Base-by-base conservation (phyloP, 2,113 vertebrate species). In the Cebus imitator region DNA sequence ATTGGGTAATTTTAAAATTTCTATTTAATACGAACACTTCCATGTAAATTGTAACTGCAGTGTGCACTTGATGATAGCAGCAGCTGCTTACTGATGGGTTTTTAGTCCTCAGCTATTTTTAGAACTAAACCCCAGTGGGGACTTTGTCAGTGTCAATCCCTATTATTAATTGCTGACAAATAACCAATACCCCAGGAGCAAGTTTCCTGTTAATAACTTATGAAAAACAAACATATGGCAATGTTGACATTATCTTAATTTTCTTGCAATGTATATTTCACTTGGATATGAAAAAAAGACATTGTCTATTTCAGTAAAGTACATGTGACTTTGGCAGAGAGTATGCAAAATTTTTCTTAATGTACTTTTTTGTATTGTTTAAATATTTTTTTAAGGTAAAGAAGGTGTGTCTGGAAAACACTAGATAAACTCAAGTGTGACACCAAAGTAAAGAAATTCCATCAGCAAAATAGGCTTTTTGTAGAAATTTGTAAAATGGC, bases 81-180 rank as follows among this genome's bases (percentile, higher is more conserved):
- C 64, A 92, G 61, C 87, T 92, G 75, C 27, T 89, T 78, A 11
- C 7, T 35, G 76, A 57, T 57, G 9, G 40, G 4, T 73, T 86
- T 32, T 86, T 17, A n/a, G 66, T 93, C 23, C 30, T 57, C 35
- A 68, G 87, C 20, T 87, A 75, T 64, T 64, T 37, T 75, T 45
- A 87, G 89, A 48, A 6, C 35, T 72, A 37, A 87, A 8, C 6
- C 75, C 32, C 79, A 35, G n/a, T 80, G 80, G 92, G 70, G 90
- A 76, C 43, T 79, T 86, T 37, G 88, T 93, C 75, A 66, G n/a
- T 83, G 48, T 95, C 75, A 75, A 70, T 72, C 52, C 58, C 52
- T 80, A 11, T 90, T 95, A 91, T 92, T 96, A 95, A 93, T 80
- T 80, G 75, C 75, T 72, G 90, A 91, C 87, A 97, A 96, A 96